A percentile compares a stretch with the other conserved stretches of the same genome.
Conservation (phyloP, 2,888 invertebrate genomes). For the Ochropacha duplaris region DNA sequence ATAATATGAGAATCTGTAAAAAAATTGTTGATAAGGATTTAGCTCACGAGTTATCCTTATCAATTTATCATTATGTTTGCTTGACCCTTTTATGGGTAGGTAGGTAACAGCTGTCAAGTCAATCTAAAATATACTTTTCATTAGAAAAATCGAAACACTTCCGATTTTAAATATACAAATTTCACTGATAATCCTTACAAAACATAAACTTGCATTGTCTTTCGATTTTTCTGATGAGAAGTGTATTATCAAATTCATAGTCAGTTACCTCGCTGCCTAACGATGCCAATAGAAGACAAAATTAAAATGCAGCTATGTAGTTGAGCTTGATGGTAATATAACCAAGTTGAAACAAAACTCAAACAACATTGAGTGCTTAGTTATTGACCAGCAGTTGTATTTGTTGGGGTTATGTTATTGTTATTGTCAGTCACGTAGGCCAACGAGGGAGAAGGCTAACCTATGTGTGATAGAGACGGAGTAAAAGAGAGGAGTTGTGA, state of each 20-base stretch:
- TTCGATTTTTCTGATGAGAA: too few species aligned
- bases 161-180: too few species aligned
- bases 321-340: constrained; percentile 27
- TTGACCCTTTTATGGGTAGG: background rate
- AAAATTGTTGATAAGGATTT: constrained; percentile 27
- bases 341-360: constrained; percentile 26
- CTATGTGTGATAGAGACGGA: constrained; percentile 38
- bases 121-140: background rate
- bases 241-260: constrained; percentile 15
- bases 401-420: constrained; percentile 68
- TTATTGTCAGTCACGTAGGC: constrained; percentile 81
- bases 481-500: constrained; percentile 28
- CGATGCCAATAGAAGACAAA: constrained; percentile 24
- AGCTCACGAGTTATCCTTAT: constrained; percentile 24
- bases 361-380: constrained; percentile 30
- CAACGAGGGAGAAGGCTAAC: constrained; percentile 49
- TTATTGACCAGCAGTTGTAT: constrained; percentile 38
- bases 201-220: too few species aligned
- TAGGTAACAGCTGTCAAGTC: background rate
- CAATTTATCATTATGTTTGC: constrained; percentile 7
- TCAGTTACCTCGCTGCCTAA: constrained; percentile 12
- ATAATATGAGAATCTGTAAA: constrained; percentile 16
- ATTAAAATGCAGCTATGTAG: constrained; percentile 34
- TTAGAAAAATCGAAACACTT: too few species aligned
- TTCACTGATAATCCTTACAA: too few species aligned